phyloP scores from a whole-genome alignment of 2,888 invertebrate species.

The Silvanus unidentatus region DNA sequence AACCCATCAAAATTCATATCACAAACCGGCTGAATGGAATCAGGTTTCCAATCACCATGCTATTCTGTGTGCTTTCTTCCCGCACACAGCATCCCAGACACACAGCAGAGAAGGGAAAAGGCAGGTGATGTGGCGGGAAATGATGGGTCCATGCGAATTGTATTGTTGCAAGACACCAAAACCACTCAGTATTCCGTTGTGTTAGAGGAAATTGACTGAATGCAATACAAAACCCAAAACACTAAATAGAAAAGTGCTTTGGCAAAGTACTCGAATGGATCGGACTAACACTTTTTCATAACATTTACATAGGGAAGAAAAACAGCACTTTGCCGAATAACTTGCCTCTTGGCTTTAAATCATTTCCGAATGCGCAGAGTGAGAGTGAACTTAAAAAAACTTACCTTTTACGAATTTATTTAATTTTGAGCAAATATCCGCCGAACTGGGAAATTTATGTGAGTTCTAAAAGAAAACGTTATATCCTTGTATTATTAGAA shows the following conservation, averaged over 20 bases:
- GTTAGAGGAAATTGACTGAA: neutral
- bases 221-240: neutral
- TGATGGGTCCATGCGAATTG: no score
- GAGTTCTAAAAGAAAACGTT: no score
- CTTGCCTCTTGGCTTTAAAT: no score
- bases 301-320: neutral
- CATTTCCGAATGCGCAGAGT: no score
- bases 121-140: no score
- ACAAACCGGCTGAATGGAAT: constrained; percentile 17
- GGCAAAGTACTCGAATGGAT: neutral
- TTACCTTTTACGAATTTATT: no score
- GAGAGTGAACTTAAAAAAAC: no score
- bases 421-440: no score
- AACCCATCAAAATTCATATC: constrained; percentile 22
- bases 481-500: no score
- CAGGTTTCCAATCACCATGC: constrained; percentile 16
- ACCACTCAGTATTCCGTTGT: neutral
- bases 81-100: neutral
- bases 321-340: neutral
- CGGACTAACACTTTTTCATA: no score
- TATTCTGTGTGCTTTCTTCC: neutral
- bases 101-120: no score
- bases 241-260: neutral
- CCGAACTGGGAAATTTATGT: no score
- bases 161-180: neutral